Evolutionary conservation across 2,888 invertebrate genomes (phyloP), one percentile per base, ranked within the genome.

Genomic region (Entomobrya proxima): DNA sequence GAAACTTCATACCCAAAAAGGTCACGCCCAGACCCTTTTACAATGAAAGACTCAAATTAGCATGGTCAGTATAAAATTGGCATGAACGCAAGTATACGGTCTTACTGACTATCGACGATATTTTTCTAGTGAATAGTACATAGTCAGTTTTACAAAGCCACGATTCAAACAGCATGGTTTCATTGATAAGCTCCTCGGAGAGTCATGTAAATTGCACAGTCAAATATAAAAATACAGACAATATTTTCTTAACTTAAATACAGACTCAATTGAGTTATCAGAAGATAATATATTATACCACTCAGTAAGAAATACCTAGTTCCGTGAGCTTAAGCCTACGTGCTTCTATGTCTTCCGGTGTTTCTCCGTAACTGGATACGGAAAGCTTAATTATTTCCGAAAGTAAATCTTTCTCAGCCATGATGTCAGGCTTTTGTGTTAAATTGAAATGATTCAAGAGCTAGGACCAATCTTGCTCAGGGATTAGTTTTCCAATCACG

Each of bases 201-300:
- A 84, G 84, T 77, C 84, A 84, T 84, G 77, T 77, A 77, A 35
- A 32, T n/a, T n/a, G n/a, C n/a, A n/a, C n/a, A n/a, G n/a, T n/a
- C n/a, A n/a, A n/a, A n/a, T n/a, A n/a, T n/a, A n/a, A n/a, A n/a
- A n/a, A n/a, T n/a, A n/a, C n/a, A n/a, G n/a, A n/a, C n/a, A n/a
- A n/a, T n/a, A n/a, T n/a, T n/a, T n/a, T n/a, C n/a, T n/a, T n/a
- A n/a, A n/a, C n/a, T n/a, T n/a, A 30, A 30, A 7, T 11, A 13
- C 15, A 21, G 4, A 21, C 27, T 58, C 27, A 58, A 30, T 5
- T 30, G 27, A 21, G 5, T 30, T 30, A 30, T 58, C 13, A 58
- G 4, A 13, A 30, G 6, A 58, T 30, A n/a, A n/a, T n/a, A n/a
- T n/a, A n/a, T n/a, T n/a, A n/a, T n/a, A n/a, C n/a, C 27, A 58